Evolutionary conservation across 2,888 invertebrate species (phyloP).

Genomic region (Pheosia tremula): DNA sequence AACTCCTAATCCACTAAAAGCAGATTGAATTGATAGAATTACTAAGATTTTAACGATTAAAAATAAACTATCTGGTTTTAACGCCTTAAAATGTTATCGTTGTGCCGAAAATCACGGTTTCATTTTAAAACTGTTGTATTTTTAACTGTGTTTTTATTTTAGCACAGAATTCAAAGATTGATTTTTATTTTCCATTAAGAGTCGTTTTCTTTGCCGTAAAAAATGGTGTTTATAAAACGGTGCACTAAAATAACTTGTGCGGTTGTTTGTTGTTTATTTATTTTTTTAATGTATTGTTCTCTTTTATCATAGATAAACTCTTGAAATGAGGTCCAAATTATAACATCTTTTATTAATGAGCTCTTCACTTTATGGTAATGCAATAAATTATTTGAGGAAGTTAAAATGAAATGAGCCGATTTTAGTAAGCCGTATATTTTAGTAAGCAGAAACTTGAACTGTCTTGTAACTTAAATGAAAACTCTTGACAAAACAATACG

Average conservation of each 20-base stretch:
- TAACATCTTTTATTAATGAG: too few species aligned
- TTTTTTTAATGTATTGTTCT: not conserved
- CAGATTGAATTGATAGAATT: too few species aligned
- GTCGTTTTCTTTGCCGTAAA: not conserved
- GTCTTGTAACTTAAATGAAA: not conserved
- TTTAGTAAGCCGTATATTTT: too few species aligned
- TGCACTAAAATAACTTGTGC: not conserved
- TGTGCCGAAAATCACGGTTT: not conserved
- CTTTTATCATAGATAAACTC: not conserved
- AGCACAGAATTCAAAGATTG: not conserved
- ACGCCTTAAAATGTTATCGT: not conserved
- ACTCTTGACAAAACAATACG: not conserved
- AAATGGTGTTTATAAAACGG: not conserved
- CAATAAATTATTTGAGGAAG: too few species aligned
- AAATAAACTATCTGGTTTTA: not conserved
- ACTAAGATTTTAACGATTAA: not conserved
- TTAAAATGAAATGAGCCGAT: too few species aligned
- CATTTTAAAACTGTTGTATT: not conserved
- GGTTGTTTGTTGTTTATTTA: not conserved
- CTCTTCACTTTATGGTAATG: too few species aligned
- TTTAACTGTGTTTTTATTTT: not conserved
- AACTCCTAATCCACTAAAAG: too few species aligned
- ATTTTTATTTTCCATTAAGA: not conserved
- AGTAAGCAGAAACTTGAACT: too few species aligned
- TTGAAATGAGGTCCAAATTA: too few species aligned